Evolutionary conservation across 2,888 invertebrate genomes (phyloP), one percentile per base, ranked within the genome.

Genomic region (Sinodicranocentrus sp.): DNA sequence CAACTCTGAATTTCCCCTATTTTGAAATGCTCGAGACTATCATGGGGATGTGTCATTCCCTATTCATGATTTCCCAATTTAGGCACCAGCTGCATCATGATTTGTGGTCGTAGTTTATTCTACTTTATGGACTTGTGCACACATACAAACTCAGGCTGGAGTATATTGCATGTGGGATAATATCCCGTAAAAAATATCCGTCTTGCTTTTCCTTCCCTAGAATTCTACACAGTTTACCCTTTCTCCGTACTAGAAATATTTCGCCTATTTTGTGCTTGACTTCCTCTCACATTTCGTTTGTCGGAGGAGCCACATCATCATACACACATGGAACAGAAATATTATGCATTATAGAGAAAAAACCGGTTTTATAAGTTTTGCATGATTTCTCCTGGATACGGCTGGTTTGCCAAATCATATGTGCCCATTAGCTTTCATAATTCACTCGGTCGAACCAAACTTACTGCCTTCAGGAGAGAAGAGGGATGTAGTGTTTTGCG

Each of bases 1-100:
- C 71, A 59, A 44, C 65, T 67, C 75, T 48, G 26, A 48, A 67
- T 67, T 54, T 54, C 54, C 21, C 67, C 52, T 23, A 44, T 67
- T 67, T n/a, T 39, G 25, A 48, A 13, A 57, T 59, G 2, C 5
- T 54, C 26, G 26, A 5, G 5, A 6, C 43, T 48, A 61, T 48
- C 61, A 82, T 72, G 65, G 82, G 70, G 44, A 76, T 82, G n/a
- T n/a, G 78, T 86, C 84, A 86, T 85, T 86, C 85, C 78, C 86
- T 82, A 86, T 85, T 86, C 86, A 86, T 85, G 86, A 86, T 86
- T 86, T 85, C 78, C 83, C 84, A 86, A 85, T 85, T 84, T 85
- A 78, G 77, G 76, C 78, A 75, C 84, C 85, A 84, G 85, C 86
- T 85, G 84, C 86, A 85, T 84, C 83, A 76, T 83, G 86, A 85